Base-by-base conservation (phyloP, 2,888 invertebrate genomes). In the Lamellibrachia satsuma region DNA sequence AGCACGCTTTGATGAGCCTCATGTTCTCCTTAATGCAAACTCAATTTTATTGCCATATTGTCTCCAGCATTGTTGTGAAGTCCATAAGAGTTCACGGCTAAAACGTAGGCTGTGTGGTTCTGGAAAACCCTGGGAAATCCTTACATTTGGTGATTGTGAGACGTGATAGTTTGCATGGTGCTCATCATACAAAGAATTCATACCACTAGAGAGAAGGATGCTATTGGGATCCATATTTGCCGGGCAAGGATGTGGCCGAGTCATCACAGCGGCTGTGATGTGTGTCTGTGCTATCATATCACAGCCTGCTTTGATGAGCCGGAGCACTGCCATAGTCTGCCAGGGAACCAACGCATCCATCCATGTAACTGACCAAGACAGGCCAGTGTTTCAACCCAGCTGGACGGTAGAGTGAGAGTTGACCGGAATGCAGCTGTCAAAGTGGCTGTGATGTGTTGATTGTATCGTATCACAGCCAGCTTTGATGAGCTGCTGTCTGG, bases 241-340 rank as follows among this genome's bases (percentile, higher is more conserved):
- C 15, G 52, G n/a, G 52, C 92, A n/a, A 15, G 15, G 92, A 51
- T 94, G 51, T 95, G 94, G 94, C 97, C 97, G 97, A 92, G 97
- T 97, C 97, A 97, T 98, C 98, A 98, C 98, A 98, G 98, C 98
- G 98, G 98, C 97, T 98, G 98, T 98, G 98, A 97, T 97, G 97
- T 98, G 98, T 97, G 75, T 97, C 96, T 91, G 95, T 95, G 95
- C 94, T 96, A 96, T 97, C 98, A 98, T 98, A 99, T 98, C 98
- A 99, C 98, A 99, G 98, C 98, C 98, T 98, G 98, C 98, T 98
- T 98, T 98, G 98, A 98, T 97, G 95, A 96, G 96, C 75, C 22
- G 75, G 75, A 75, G n/a, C 75, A 75, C 75, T 75, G 75, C 92
- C 51, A 22, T 39, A 22, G 75, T 22, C 75, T 22, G 4, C 75